Conservation (phyloP, 2,888 invertebrate genomes). For the Agrypnus murinus region DNA sequence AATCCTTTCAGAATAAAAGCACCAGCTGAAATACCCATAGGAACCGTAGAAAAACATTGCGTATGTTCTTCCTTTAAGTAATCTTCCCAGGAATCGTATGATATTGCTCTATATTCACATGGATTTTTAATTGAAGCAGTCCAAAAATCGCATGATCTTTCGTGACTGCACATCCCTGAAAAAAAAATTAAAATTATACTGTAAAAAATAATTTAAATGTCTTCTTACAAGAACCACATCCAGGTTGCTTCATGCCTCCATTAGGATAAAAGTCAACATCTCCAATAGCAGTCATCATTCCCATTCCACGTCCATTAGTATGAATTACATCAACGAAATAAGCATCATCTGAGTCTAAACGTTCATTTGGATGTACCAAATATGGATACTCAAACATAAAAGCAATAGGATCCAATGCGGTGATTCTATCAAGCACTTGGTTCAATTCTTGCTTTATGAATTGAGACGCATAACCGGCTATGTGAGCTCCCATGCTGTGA, state of each 20-base stretch:
- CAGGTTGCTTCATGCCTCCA: constrained; percentile 75
- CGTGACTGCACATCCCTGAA: constrained; percentile 66
- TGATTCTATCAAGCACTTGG: constrained; percentile 68
- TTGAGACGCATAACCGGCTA: constrained; percentile 71
- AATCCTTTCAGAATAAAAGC: constrained; percentile 61
- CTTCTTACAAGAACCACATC: constrained; percentile 69
- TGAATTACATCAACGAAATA: constrained; percentile 75
- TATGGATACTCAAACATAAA: constrained; percentile 71
- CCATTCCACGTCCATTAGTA: constrained; percentile 72
- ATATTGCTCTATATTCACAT: constrained; percentile 63
- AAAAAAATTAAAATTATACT: neutral
- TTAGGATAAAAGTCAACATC: constrained; percentile 78
- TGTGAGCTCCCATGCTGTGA: constrained; percentile 74
- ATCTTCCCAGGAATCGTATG: constrained; percentile 62
- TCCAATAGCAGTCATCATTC: constrained; percentile 69
- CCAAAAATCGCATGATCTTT: constrained; percentile 65
- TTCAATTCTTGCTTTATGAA: constrained; percentile 62
- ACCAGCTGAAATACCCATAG: constrained; percentile 67
- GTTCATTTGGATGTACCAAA: constrained; percentile 64
- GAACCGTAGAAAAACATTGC: no score
- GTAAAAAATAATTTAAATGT: neutral
- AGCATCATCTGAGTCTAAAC: constrained; percentile 72
- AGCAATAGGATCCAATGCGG: constrained; percentile 75
- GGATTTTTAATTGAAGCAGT: constrained; percentile 65
- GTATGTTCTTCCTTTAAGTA: no score